phyloP scores from a whole-genome alignment of 2,113 vertebrate species.

The Calyptomena viridis region DNA sequence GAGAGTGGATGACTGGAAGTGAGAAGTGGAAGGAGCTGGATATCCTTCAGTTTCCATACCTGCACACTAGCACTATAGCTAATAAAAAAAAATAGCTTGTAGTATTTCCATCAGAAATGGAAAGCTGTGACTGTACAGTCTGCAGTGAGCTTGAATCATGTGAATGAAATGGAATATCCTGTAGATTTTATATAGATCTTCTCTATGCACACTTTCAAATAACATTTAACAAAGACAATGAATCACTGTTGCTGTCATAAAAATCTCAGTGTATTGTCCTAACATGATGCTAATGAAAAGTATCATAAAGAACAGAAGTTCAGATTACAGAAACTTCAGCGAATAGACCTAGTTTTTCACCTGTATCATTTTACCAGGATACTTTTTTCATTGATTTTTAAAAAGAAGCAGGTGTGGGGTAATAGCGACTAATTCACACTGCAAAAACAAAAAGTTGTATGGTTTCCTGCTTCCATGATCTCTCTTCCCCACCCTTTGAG shows the following conservation, averaged over 20 bases:
- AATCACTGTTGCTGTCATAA: constrained; percentile 22
- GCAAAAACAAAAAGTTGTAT: background rate
- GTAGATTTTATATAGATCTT: constrained; percentile 59
- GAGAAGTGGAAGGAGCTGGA: background rate
- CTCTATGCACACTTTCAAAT: constrained; percentile 56
- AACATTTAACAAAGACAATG: constrained; percentile 63
- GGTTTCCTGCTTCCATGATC: constrained; percentile 29
- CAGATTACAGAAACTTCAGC: constrained; percentile 31
- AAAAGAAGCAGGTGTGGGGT: constrained; percentile 7
- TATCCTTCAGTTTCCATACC: constrained; percentile 56
- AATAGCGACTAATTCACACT: background rate
- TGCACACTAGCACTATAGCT: background rate
- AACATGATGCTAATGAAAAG: constrained; percentile 50
- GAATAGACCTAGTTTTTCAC: constrained; percentile 29
- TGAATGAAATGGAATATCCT: constrained; percentile 28
- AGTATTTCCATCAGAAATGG: constrained; percentile 25
- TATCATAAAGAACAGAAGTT: constrained; percentile 40
- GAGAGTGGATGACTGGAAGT: background rate
- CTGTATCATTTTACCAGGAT: constrained; percentile 22
- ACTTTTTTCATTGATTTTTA: constrained; percentile 58
- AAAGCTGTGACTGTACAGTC: constrained; percentile 26
- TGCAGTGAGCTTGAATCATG: background rate
- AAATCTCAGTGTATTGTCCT: constrained; percentile 44
- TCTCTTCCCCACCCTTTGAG: background rate
- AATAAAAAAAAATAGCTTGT: constrained; percentile 16